Evolutionary conservation across 2,113 vertebrate species (phyloP), one percentile per base, ranked within the genome.

Genomic region (Prochilodus magdalenae): DNA sequence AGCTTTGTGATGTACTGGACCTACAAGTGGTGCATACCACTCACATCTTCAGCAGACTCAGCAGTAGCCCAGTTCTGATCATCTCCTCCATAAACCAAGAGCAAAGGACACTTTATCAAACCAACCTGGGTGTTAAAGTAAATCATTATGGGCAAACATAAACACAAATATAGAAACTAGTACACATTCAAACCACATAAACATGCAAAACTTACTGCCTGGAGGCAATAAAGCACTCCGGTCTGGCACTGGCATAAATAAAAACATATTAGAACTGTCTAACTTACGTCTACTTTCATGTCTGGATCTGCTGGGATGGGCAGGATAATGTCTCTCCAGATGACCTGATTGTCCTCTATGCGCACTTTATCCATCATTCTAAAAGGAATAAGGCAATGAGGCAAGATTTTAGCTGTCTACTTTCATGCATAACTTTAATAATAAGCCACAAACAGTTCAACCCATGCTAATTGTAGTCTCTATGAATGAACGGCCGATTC

Each of bases 81-180:
- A 49, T 95, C 94, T 1, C 16, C 20, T 0, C 90, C 92, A 13
- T 75, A 87, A 29, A 95, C 78, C 86, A 94, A 5, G 86, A 95
- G 10, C 70, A 95, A 0, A 0, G 94, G 94, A 86, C 92, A 94
- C 22, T 80, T 88, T 26, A 95, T 90, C 78, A 60, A 90, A 29
- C 90, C 89, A 60, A 94, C 82, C 93, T 94, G 11, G 4, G 73
- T 70, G 63, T 29, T 63, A 36, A 11, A 18, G 26, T 29, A 70
- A 6, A 0, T 55, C 15, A 70, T 69, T 59, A 72, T 63, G 22
- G 14, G n/a, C n/a, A n/a, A n/a, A n/a, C n/a, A 62, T 49, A 73
- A 10, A 72, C 63, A 69, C 12, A 74, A 3, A 40, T 51, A 8
- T 44, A 44, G 36, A 55, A 33, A 77, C 10, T 2, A 20, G 27